Base-by-base conservation (phyloP, 2,113 vertebrate genomes). In the Zosterops lateralis region DNA sequence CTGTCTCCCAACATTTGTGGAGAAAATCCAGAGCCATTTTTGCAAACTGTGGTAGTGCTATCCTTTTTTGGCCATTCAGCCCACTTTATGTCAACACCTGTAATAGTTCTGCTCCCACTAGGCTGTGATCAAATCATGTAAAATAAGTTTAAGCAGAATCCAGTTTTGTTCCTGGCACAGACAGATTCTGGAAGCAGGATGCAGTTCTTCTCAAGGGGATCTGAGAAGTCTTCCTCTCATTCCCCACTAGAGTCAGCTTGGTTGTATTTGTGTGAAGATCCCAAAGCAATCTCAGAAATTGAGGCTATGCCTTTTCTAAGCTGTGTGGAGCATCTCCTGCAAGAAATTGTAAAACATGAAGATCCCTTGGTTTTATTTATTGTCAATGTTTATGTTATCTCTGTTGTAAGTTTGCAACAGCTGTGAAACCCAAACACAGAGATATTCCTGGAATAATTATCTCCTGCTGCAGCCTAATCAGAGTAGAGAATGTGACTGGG, bases 371-470 rank as follows among this genome's bases (percentile, higher is more conserved):
- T 51, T 95, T 92, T 80, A n/a, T 89, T 92, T 85, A 58, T 62
- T 95, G 65, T 50, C 66, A 78, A 18, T 57, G 53, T 92, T 94
- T 84, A 74, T 83, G 53, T 72, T 86, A 89, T 71, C 51, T 89
- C 60, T 81, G 38, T 79, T 90, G 81, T 75, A 91, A 85, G 45
- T 87, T 62, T 91, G 36, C 36, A 90, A 40, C 84, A 95, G 50
- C 66, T 91, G 73, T 84, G 80, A 94, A 95, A 77, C 53, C 38
- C 51, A 45, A 87, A n/a, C 50, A 92, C 47, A 83, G 61, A 84
- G 56, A 80, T 74, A 22, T 78, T 97, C 67, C 40, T 93, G 53
- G 42, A 93, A 85, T 82, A 94, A 95, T 89, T 89, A 67, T 82
- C 54, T 96, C 53, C 60, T 76, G 17, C 45, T 89, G 48, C 50